Base-by-base conservation (phyloP, 2,113 vertebrate genomes). In the Apaloderma vittatum region DNA sequence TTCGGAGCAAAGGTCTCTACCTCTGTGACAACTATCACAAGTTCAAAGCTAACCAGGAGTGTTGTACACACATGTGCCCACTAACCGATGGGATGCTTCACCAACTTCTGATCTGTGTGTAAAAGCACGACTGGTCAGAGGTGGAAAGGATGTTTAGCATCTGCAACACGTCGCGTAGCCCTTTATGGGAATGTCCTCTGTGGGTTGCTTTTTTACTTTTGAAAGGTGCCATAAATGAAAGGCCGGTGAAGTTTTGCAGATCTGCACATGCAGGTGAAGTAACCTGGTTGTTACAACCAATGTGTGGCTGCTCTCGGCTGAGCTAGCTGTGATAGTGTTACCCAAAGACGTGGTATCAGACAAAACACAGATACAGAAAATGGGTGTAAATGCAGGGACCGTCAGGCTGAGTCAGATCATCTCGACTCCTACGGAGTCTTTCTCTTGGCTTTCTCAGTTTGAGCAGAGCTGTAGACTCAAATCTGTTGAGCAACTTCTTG, bases 351-450 rank as follows among this genome's bases (percentile, higher is more conserved):
- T 34, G 46, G 19, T 74, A 0, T 34, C 1, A 0, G 36, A 57
- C 46, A 12, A 34, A 43, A 11, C 3, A 46, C 67, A 18, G 30
- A 0, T 3, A 3, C 34, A 1, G 9, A 0, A 76, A 16, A 9
- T 3, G 19, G 46, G 8, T 37, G 52, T 59, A 80, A 59, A 17
- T 17, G 48, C 11, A 70, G 32, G 87, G 84, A 24, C 43, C 48
- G 34, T 57, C 57, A 57, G 66, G 45, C 78, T 62, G 11, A 8
- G 37, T 37, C 30, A 52, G 67, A 18, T 58, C 51, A 45, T 43
- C 71, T 71, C 57, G 29, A 4, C 72, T 75, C 65, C 86, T 80
- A 12, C 16, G 2, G 34, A 29, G 34, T 20, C 88, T 74, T 65
- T 76, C 67, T 46, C 32, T 83, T 37, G 32, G 3, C 45, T 83